Base-by-base conservation (phyloP, 1,140 invertebrate genomes). In the Adelges cooleyi region DNA sequence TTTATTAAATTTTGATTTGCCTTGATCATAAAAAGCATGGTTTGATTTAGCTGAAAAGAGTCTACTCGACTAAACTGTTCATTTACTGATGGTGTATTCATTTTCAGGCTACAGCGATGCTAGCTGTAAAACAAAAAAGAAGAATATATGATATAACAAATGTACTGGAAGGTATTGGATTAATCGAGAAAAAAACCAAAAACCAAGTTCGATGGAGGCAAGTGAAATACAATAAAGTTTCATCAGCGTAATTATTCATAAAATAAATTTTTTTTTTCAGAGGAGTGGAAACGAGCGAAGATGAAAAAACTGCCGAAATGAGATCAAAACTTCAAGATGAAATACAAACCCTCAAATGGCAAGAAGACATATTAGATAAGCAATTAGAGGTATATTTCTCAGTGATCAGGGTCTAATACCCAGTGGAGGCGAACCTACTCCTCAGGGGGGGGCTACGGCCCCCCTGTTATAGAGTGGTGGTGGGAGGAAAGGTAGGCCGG, bases 101-200 rank as follows among this genome's bases (percentile, higher is more conserved):
- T n/a, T 65, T 65, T 69, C 77, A 86, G 78, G 95, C 96, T 52
- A 95, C 94, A 27, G 89, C 91, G 75, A 84, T 86, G 54, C 79
- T 99, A 27, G 86, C 90, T 71, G 96, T 99, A 70, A 48, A 68
- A 54, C 96, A 99, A 78, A 99, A 97, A 74, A 82, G 97, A 71
- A 82, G 97, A 73, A 98, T 99, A 74, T 99, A 99, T 78, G 97
- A 99, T 77, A 99, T 99, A 70, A 99, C 97, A 49, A 99, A 99
- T 80, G 97, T 99, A 2, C 77, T 99, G 62, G 97, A 99, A 80
- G 97, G 97, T 50, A 97, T 99, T 76, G 95, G 95, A 68, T 87
- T 99, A 70, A 86, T 99, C 75, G 93, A 98, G 74, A 99, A 99
- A 77, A 92, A 87, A 72, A 90, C 86, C 68, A 94, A 95, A 81